These are phyloP conservation scores for Diloba caeruleocephala DNA, from an alignment of 2,888 invertebrate genomes.

Conservation along the genomic window DNA sequence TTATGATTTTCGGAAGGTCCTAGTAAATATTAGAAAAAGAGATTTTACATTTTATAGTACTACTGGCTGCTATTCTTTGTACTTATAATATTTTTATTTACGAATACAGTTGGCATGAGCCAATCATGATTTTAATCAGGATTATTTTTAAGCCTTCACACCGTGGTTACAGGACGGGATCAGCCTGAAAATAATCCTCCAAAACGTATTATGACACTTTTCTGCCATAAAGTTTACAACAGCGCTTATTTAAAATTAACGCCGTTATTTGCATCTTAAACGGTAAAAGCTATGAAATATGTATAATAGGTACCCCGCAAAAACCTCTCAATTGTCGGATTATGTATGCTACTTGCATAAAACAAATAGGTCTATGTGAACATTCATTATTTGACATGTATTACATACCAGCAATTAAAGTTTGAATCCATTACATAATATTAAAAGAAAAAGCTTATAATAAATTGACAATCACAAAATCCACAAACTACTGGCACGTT, in stretches of 20 bases:
- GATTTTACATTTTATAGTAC: not conserved
- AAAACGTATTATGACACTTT: conserved; percentile 51
- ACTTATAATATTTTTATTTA: conserved; percentile 26
- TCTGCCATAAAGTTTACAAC: conserved; percentile 34
- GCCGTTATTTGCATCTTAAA: conserved; percentile 35
- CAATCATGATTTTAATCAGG: conserved; percentile 45
- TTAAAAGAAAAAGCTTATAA: conserved; percentile 35
- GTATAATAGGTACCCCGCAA: conserved; percentile 14
- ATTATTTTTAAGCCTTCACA: conserved; percentile 42
- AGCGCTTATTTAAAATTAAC: conserved; percentile 19
- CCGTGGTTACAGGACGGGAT: conserved; percentile 40
- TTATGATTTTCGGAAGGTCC: not conserved
- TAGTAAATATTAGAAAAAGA: no score
- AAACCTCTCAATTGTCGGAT: conserved; percentile 19
- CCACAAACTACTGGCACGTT: conserved; percentile 46
- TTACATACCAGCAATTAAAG: conserved; percentile 54
- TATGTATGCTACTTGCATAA: conserved; percentile 26
- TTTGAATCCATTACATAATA: conserved; percentile 52
- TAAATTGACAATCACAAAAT: conserved; percentile 25
- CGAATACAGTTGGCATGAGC: conserved; percentile 12
- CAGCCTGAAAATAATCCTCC: conserved; percentile 35
- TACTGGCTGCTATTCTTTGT: not conserved
- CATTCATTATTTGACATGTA: conserved; percentile 40
- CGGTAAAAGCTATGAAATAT: conserved; percentile 33
- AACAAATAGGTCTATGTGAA: conserved; percentile 29